Percentiles rank a stretch among this genome's conserved stretches.
Evolutionary conservation across 37 sponge, comb jelly and placozoan genomes (phyloP).

Genomic region (Amphimedon queenslandica): DNA sequence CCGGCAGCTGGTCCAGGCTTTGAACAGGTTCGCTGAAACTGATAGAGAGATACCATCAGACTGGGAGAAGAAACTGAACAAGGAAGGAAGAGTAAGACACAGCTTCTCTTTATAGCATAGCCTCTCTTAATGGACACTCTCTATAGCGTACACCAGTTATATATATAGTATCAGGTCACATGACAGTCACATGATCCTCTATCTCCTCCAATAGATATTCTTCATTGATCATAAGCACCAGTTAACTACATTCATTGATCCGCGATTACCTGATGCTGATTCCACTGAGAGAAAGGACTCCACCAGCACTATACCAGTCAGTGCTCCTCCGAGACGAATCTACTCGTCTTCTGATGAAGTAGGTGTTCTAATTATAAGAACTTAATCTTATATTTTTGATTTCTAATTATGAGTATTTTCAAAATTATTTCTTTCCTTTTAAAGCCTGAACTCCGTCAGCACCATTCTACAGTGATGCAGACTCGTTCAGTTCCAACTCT

Average conservation of each 20-base stretch:
- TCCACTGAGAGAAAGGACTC: not conserved
- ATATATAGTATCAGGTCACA: not conserved
- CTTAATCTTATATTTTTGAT: too few species aligned
- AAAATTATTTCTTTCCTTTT: not conserved
- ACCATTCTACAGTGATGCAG: not conserved
- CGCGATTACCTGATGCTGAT: constrained; percentile 70
- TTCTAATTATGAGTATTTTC: too few species aligned
- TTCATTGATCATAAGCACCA: constrained; percentile 76
- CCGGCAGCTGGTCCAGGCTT: constrained; percentile 55
- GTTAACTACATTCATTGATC: constrained; percentile 83
- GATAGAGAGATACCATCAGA: constrained; percentile 54
- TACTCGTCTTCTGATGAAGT: constrained; percentile 1
- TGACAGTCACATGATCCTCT: not conserved
- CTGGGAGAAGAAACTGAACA: constrained; percentile 86
- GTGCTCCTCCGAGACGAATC: not conserved
- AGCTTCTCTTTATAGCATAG: too few species aligned
- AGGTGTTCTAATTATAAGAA: not conserved
- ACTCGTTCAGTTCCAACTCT: not conserved
- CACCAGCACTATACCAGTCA: not conserved
- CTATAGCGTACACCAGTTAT: not conserved
- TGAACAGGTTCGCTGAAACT: constrained; percentile 64
- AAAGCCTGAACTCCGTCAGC: not conserved
- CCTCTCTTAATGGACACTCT: too few species aligned
- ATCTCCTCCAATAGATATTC: constrained; percentile 54
- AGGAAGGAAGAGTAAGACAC: constrained; percentile 54